Conservation (phyloP, 2,113 vertebrate species). For the Corythaeola cristata region DNA sequence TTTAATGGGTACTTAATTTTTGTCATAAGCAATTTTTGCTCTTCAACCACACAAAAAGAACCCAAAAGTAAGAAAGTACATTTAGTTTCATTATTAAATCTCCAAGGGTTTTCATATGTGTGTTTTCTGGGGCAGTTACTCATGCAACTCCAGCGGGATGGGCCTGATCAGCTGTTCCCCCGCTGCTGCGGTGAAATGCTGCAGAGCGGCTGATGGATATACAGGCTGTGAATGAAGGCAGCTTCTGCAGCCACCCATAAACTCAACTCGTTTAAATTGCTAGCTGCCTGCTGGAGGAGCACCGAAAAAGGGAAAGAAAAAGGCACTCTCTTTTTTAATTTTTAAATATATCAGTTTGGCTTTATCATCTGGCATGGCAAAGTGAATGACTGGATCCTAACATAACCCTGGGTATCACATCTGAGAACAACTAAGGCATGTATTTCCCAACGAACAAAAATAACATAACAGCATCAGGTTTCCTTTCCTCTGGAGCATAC, state of each 20-base stretch:
- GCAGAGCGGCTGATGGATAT: slow-evolving; percentile 42
- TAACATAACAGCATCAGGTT: background rate
- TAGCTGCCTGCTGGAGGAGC: slow-evolving; percentile 23
- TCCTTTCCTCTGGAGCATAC: background rate
- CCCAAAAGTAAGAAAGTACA: background rate
- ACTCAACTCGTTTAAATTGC: slow-evolving; percentile 50
- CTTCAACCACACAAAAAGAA: background rate
- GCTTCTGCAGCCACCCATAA: slow-evolving; percentile 69
- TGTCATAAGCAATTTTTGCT: background rate
- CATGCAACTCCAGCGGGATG: slow-evolving; percentile 9
- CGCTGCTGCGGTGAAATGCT: background rate
- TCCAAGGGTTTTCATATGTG: background rate
- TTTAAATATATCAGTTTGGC: background rate
- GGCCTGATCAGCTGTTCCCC: slow-evolving; percentile 30
- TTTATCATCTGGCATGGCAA: slow-evolving; percentile 8
- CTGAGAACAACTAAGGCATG: background rate
- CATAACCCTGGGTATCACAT: background rate
- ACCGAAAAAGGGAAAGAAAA: background rate
- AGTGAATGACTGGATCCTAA: background rate
- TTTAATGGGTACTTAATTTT: background rate
- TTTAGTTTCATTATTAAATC: slow-evolving; percentile 19
- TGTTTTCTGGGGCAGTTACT: background rate
- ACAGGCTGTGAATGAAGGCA: slow-evolving; percentile 16
- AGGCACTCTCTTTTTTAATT: background rate
- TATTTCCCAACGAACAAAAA: background rate